Percentiles rank a stretch among this genome's conserved stretches.
These are phyloP conservation scores for Pyrgilauda ruficollis DNA, from an alignment of 2,113 vertebrate genomes.

Conservation along the genomic window DNA sequence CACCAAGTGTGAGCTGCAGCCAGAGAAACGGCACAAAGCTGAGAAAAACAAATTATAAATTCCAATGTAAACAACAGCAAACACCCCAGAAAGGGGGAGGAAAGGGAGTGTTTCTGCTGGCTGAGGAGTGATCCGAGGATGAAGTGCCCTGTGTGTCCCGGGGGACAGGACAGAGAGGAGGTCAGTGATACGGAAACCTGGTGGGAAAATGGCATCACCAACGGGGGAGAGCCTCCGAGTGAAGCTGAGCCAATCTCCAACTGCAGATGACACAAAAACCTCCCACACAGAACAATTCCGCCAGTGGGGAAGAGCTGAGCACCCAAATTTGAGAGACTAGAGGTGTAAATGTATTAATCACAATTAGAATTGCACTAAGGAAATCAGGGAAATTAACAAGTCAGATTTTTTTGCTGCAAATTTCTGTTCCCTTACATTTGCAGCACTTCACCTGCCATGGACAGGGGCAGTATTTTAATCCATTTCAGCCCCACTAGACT, in stretches of 20 bases:
- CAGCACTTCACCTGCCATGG: background rate
- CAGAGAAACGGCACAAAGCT: background rate
- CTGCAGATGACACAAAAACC: background rate
- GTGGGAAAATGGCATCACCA: accelerated
- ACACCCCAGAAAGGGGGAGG: background rate
- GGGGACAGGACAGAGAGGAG: background rate
- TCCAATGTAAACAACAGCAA: background rate
- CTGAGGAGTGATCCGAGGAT: accelerated
- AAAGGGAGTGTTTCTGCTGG: background rate
- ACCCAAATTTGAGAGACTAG: background rate
- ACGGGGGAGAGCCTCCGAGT: background rate
- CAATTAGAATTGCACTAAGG: background rate
- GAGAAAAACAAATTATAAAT: background rate
- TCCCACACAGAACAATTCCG: background rate
- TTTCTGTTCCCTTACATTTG: background rate
- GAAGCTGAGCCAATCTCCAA: background rate
- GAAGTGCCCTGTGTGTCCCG: background rate
- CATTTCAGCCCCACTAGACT: background rate
- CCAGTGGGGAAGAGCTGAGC: background rate
- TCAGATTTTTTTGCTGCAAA: accelerated
- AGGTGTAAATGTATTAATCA: background rate
- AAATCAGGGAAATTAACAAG: background rate
- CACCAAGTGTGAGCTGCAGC: background rate
- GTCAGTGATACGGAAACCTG: accelerated
- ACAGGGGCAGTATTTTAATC: background rate